Base-by-base conservation (phyloP, 2,888 invertebrate species). In the Drosophila fungiperda region DNA sequence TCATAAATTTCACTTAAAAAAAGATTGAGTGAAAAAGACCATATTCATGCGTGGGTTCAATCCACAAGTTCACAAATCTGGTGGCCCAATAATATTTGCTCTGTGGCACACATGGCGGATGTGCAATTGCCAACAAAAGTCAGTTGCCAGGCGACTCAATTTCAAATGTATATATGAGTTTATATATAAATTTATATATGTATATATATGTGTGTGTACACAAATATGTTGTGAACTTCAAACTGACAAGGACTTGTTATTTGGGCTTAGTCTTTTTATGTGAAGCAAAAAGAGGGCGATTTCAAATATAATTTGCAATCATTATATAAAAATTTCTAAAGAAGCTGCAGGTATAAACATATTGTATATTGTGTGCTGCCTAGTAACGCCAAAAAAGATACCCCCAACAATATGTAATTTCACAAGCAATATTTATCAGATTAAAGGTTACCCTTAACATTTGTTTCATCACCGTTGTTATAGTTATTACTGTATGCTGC, bases 291-390 rank as follows among this genome's bases (percentile, higher is more conserved):
- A 60, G 74, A 68, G 67, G 68, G 73, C 55, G 45, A 55, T 53
- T 49, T 52, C 48, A 68, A 73, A 78, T 80, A 80, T 72, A 70
- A 78, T 84, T 80, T 80, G 81, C 80, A 80, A 88, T 80, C 86
- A 80, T 73, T 72, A 73, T 59, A 75, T 59, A 80, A 80, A 68
- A 80, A 68, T 80, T 76, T 74, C 40, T 59, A 59, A 80, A 58
- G 77, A 62, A 71, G 68, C 77, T 77, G 76, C 73, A 82, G 81
- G 45, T 45, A 15, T 15, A 26, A 8, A 15, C 45, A 79, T 79
- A 66, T 81, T 78, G 71, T 76, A 70, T 23, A 23, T 76, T 76
- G 79, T 68, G 69, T 67, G 72, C 70, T 78, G 75, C 38, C 52
- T 61, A 68, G 53, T 57, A 60, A 60, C 62, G 55, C 26, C 26